Evolutionary conservation across 2,113 vertebrate genomes (phyloP).

Genomic region (Varanus salvator): DNA sequence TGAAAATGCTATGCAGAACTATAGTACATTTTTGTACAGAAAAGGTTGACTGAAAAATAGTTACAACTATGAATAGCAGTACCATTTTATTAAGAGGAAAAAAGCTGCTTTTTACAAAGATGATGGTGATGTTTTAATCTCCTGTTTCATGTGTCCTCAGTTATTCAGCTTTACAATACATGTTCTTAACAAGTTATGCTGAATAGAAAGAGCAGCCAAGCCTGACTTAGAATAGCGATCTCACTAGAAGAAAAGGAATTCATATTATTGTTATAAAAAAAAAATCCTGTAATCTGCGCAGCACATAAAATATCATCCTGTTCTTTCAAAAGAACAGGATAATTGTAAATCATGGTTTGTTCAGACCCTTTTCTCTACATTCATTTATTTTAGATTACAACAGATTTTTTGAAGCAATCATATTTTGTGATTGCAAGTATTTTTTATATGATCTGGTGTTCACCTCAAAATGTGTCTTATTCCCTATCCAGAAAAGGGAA

Average conservation of each 20-base stretch:
- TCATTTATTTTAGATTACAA: constrained; percentile 17
- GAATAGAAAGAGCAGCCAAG: constrained; percentile 35
- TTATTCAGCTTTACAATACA: neutral
- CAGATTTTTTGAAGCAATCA: neutral
- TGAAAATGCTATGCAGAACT: neutral
- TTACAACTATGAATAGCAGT: neutral
- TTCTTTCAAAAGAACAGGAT: constrained; percentile 1
- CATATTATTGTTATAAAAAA: constrained; percentile 12
- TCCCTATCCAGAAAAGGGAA: neutral
- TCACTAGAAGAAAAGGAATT: neutral
- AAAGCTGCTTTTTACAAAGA: neutral
- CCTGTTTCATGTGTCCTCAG: neutral
- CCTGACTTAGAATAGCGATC: neutral
- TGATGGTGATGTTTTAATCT: neutral
- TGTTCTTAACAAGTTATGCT: constrained; percentile 21
- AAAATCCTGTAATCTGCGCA: neutral
- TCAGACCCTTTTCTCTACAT: neutral
- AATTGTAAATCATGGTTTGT: constrained; percentile 15
- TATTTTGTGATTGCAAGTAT: neutral
- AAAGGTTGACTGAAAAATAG: neutral
- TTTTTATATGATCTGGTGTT: constrained; percentile 3
- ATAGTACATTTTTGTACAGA: constrained; percentile 11
- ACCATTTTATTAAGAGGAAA: neutral
- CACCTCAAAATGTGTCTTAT: constrained; percentile 25
- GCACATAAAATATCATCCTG: constrained; percentile 17